Percentiles rank a stretch among this genome's conserved stretches.
phyloP scores from a whole-genome alignment of 2,113 vertebrate species.

The Coreoperca whiteheadi region DNA sequence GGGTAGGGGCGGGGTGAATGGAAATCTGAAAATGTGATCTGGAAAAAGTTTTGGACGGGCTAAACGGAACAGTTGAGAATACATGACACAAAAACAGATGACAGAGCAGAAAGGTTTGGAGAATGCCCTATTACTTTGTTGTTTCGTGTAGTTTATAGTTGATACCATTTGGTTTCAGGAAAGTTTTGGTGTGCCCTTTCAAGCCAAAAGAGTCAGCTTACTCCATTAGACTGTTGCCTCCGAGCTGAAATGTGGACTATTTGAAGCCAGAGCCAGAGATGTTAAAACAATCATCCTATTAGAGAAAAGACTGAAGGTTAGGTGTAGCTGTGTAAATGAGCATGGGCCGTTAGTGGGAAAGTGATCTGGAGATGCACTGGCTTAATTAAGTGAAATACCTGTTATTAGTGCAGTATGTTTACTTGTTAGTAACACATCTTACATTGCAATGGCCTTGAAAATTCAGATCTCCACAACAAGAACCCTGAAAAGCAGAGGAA shows the following conservation, averaged over 20 bases:
- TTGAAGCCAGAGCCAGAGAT: constrained; percentile 5
- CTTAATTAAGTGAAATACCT: constrained; percentile 5
- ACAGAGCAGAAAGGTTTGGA: constrained; percentile 39
- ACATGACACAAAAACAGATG: constrained; percentile 59
- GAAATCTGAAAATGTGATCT: constrained; percentile 62
- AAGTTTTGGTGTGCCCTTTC: constrained; percentile 5
- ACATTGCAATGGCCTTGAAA: not conserved
- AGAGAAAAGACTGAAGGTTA: constrained; percentile 28
- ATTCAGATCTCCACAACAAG: not conserved
- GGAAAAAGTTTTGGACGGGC: constrained; percentile 47
- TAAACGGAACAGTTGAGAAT: constrained; percentile 59
- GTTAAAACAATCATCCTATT: constrained; percentile 15
- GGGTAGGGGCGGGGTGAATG: not conserved
- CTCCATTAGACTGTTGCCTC: constrained; percentile 7
- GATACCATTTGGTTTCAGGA: constrained; percentile 26
- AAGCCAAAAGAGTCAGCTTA: constrained; percentile 10
- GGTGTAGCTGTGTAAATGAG: not conserved
- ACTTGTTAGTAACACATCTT: not conserved
- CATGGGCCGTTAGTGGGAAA: not conserved
- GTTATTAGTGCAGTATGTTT: constrained; percentile 1
- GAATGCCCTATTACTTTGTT: constrained; percentile 25
- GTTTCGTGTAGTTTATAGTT: constrained; percentile 44
- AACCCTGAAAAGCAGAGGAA: constrained; percentile 28
- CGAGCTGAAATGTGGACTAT: constrained; percentile 7
- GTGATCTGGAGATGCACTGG: not conserved